Evolutionary conservation across 2,797 vertebrate species (phyloP), one percentile per base, ranked within the genome.

Genomic region (Sebastes oblongus): DNA sequence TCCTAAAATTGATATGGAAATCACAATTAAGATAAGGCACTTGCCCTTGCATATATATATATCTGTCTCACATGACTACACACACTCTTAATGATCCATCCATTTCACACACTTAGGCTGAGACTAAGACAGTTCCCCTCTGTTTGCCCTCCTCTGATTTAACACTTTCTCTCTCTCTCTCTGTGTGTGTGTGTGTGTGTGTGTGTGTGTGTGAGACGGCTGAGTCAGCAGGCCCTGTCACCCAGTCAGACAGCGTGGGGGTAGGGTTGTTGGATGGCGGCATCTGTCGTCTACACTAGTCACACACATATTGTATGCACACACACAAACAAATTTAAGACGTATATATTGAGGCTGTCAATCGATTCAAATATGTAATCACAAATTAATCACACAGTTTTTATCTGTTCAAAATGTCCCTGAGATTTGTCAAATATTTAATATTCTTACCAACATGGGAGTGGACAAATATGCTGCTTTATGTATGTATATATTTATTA

Each of bases 21-120:
- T 74, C 60, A 68, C 30, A 81, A 78, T 86, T 78, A 67, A 76
- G 74, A 89, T 83, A 80, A 86, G 60, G 42, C 64, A 67, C 66
- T 66, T 55, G 55, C 67, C 65, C 64, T 75, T 68, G 52, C 34
- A 62, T 66, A n/a, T 59, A 62, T 66, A n/a, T 59, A 72, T 59
- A 72, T 77, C 66, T 60, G 27, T 81, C 56, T 59, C 67, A 64
- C 70, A 71, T 73, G 83, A 55, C 50, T 66, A 54, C 67, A 65
- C 81, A 66, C 76, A 30, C 61, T 77, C 30, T 64, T 72, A 81
- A 80, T 80, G 76, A 86, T 81, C 60, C 66, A 74, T 75, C 66
- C 75, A 12, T 74, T 77, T 74, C 42, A 65, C 62, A 74, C 27
- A 24, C 71, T 78, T 66, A 72, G 12, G 42, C 16, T 50, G 0